A percentile compares a stretch with the other conserved stretches of the same genome.
Evolutionary conservation across 2,113 vertebrate genomes (phyloP).

Genomic region (Embiotoca jacksoni): DNA sequence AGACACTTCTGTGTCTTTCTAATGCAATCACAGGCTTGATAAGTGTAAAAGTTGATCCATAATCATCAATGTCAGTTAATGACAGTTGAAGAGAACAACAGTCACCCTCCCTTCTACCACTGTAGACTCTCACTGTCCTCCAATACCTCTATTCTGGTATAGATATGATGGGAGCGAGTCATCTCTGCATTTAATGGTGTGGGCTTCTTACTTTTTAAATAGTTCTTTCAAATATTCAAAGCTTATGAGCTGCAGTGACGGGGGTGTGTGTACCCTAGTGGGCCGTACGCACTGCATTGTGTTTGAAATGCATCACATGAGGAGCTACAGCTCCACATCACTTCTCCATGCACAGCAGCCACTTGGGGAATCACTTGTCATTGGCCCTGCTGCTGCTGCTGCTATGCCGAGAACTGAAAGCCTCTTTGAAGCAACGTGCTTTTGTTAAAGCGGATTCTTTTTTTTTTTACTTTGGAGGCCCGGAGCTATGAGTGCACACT

Average conservation of each 20-base stretch:
- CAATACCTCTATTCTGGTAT: neutral
- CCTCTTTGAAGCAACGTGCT: conserved; percentile 11
- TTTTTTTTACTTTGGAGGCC: conserved; percentile 24
- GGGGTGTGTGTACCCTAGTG: neutral
- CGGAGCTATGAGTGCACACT: conserved; percentile 14
- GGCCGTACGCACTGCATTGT: neutral
- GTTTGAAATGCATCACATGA: conserved; percentile 16
- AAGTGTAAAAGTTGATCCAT: too few species aligned
- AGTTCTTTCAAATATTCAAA: conserved; percentile 10
- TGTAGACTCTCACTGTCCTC: neutral
- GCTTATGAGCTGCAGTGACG: conserved; percentile 3
- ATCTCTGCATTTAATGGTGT: conserved; percentile 3
- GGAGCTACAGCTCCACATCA: conserved; percentile 12
- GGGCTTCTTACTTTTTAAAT: neutral
- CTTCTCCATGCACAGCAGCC: conserved; percentile 23
- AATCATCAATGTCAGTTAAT: too few species aligned
- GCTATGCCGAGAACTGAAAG: conserved; percentile 17
- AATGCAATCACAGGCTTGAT: too few species aligned
- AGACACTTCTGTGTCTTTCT: too few species aligned
- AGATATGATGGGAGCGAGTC: neutral
- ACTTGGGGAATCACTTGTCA: conserved; percentile 48
- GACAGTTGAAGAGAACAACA: too few species aligned
- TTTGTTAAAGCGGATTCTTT: conserved; percentile 22
- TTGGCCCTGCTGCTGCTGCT: conserved; percentile 31
- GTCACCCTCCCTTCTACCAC: too few species aligned